phyloP scores from a whole-genome alignment of 2,888 invertebrate genomes.

The Coenonympha arcania region DNA sequence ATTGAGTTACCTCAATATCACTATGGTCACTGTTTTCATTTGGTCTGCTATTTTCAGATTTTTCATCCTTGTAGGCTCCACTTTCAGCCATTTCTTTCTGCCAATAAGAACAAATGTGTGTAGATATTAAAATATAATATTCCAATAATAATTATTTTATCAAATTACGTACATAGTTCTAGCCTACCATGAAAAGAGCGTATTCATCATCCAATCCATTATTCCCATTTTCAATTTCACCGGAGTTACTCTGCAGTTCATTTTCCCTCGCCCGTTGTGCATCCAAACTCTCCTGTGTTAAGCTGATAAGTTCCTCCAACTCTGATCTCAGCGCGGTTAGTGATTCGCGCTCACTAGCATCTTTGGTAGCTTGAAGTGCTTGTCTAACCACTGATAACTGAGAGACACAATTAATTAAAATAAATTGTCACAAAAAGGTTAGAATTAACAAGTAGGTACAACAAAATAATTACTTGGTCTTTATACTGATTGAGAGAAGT shows the following conservation, averaged over 20 bases:
- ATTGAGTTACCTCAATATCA: slow-evolving; percentile 59
- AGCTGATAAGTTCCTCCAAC: slow-evolving; percentile 78
- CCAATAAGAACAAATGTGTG: slow-evolving; percentile 28
- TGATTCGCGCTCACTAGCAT: slow-evolving; percentile 70
- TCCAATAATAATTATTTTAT: too few species aligned
- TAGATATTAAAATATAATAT: too few species aligned
- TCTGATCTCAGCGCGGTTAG: slow-evolving; percentile 76
- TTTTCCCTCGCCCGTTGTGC: slow-evolving; percentile 34
- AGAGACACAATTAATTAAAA: slow-evolving; percentile 16
- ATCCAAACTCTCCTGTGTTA: slow-evolving; percentile 77
- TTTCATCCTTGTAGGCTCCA: slow-evolving; percentile 55
- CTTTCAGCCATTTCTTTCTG: slow-evolving; percentile 73
- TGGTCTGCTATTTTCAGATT: slow-evolving; percentile 39
- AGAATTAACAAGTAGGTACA: neutral
- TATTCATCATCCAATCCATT: slow-evolving; percentile 74
- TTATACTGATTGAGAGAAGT: slow-evolving; percentile 57
- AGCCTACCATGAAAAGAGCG: slow-evolving; percentile 78
- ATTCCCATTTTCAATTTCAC: slow-evolving; percentile 27
- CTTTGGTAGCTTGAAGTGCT: slow-evolving; percentile 65
- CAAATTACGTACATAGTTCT: too few species aligned
- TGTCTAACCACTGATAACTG: slow-evolving; percentile 78
- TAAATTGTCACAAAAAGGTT: neutral
- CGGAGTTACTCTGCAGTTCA: slow-evolving; percentile 16
- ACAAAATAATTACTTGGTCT: slow-evolving; percentile 47
- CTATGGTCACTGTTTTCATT: slow-evolving; percentile 54